Conservation (phyloP, 2,797 vertebrate species). For the Phoxinus dragarum region DNA sequence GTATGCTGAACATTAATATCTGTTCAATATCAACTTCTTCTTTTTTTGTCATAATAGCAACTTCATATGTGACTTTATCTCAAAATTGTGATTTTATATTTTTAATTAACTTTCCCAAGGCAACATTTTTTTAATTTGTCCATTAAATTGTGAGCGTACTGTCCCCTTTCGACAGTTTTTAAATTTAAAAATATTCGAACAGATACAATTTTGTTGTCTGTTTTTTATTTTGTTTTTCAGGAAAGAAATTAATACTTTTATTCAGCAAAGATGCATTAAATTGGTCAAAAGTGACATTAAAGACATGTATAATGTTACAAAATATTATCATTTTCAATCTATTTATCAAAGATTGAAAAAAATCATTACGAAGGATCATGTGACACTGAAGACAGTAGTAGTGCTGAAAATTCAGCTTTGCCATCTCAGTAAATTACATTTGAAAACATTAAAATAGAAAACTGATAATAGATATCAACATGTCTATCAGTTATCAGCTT, state of each 20-base stretch:
- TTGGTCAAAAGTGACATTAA: background rate
- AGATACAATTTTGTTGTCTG: too few species aligned
- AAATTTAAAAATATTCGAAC: too few species aligned
- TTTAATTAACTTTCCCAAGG: too few species aligned
- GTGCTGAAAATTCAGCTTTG: background rate
- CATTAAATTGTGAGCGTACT: too few species aligned
- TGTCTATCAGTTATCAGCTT: conserved; percentile 2
- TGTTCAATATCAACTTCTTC: too few species aligned
- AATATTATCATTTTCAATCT: background rate
- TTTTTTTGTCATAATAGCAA: too few species aligned
- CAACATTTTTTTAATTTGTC: too few species aligned
- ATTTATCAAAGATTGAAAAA: background rate
- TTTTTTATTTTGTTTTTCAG: too few species aligned
- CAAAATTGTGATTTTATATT: too few species aligned
- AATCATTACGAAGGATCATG: background rate
- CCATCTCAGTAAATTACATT: background rate
- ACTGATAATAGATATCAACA: background rate
- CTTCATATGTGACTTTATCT: too few species aligned
- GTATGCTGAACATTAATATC: background rate
- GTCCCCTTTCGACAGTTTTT: too few species aligned
- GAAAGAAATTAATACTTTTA: background rate
- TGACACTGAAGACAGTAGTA: background rate
- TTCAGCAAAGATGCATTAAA: background rate
- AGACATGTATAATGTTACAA: background rate
- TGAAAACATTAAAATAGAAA: background rate